Evolutionary conservation across 2,113 vertebrate species (phyloP).

Genomic region (Vidua chalybeata): DNA sequence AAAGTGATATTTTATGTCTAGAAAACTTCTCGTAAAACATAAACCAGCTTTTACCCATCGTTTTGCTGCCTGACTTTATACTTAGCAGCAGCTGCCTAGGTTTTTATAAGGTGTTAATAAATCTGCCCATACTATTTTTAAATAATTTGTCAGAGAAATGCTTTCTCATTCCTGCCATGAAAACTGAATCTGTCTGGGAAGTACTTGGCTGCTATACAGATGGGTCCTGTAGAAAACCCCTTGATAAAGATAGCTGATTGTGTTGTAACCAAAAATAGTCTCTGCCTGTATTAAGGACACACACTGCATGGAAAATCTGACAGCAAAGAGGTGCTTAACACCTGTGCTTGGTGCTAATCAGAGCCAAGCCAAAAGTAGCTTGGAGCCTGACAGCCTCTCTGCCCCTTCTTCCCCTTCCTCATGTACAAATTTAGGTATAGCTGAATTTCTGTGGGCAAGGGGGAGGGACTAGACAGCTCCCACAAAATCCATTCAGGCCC

Average conservation of each 20-base stretch:
- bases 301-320: constrained; percentile 40
- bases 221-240: constrained; percentile 12
- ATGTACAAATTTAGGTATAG: not conserved
- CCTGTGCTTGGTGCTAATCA: constrained; percentile 27
- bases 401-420: not conserved
- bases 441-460: not conserved
- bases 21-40: not conserved
- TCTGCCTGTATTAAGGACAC: constrained; percentile 3
- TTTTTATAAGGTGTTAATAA: constrained; percentile 57
- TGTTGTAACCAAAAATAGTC: constrained; percentile 43
- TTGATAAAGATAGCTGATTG: constrained; percentile 50
- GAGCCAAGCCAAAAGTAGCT: constrained; percentile 5
- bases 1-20: not conserved
- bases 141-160: constrained; percentile 50
- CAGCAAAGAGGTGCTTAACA: not conserved
- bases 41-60: not conserved
- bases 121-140: constrained; percentile 40
- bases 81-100: constrained; percentile 19
- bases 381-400: not conserved
- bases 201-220: constrained; percentile 24
- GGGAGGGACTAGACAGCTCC: not conserved
- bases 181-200: constrained; percentile 17
- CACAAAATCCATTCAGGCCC: not conserved
- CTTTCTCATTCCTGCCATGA: constrained; percentile 26
- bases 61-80: not conserved